A percentile compares a stretch with the other conserved stretches of the same genome.
Conservation (phyloP, 2,113 vertebrate genomes). For the Polypterus senegalus region DNA sequence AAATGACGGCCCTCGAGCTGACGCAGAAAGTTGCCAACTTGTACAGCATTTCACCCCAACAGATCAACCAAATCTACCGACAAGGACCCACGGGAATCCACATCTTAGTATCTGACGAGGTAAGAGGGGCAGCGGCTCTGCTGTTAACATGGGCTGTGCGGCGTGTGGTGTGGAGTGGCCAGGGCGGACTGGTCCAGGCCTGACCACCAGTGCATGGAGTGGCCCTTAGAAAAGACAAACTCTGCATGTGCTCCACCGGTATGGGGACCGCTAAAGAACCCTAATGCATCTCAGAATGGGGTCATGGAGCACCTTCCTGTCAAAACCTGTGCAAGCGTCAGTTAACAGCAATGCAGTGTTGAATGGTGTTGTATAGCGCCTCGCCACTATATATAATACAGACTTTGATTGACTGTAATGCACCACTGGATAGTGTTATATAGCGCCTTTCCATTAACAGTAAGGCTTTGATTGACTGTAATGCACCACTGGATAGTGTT, state of each 20-base stretch:
- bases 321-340: too few relatives aligned
- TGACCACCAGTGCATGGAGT: not conserved
- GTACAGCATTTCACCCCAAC: conserved; percentile 72
- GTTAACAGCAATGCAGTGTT: too few relatives aligned
- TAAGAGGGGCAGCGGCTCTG: conserved; percentile 30
- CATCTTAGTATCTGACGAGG: conserved; percentile 79
- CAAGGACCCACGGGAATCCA: conserved; percentile 78
- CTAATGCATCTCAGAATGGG: too few relatives aligned
- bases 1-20: conserved; percentile 71
- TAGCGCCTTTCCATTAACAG: too few relatives aligned
- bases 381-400: too few relatives aligned
- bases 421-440: too few relatives aligned
- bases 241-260: not conserved
- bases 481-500: too few relatives aligned
- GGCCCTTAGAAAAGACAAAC: not conserved
- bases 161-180: not conserved
- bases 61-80: conserved; percentile 75
- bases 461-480: too few relatives aligned
- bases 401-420: too few relatives aligned
- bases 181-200: not conserved
- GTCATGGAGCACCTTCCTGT: too few relatives aligned
- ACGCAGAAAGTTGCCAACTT: conserved; percentile 78
- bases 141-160: not conserved
- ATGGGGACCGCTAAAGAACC: not conserved
- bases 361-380: too few relatives aligned